These are phyloP conservation scores for Sinodicranocentrus sp. DNA, from an alignment of 2,888 invertebrate species.

Conservation along the genomic window DNA sequence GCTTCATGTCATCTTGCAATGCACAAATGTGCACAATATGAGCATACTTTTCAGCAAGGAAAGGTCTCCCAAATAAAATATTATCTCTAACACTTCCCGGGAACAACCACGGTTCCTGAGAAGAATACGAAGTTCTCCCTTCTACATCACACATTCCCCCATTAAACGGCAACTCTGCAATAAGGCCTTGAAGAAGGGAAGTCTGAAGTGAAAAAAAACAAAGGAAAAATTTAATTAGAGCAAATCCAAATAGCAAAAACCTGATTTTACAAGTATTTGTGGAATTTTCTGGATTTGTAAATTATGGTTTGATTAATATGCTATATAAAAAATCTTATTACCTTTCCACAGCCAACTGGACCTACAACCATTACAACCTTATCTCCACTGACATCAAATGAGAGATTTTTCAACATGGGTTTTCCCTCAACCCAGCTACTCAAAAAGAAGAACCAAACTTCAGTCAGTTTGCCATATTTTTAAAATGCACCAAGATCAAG, in stretches of 20 bases:
- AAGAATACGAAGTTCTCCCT: conserved; percentile 71
- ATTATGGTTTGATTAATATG: no score
- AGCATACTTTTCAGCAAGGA: conserved; percentile 53
- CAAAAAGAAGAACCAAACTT: no score
- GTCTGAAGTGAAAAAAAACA: conserved; percentile 65
- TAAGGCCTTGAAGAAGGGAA: conserved; percentile 70
- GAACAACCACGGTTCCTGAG: conserved; percentile 76
- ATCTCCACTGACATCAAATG: conserved; percentile 63
- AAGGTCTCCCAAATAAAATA: conserved; percentile 78
- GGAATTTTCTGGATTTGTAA: no score
- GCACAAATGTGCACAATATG: conserved; percentile 80
- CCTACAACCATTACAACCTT: conserved; percentile 70
- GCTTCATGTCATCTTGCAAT: conserved; percentile 79
- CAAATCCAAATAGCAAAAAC: no score
- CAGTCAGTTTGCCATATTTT: no score
- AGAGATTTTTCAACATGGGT: conserved; percentile 54
- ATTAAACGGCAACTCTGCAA: conserved; percentile 70
- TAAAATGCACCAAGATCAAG: no score
- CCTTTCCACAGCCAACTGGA: conserved; percentile 67
- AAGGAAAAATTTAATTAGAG: no score
- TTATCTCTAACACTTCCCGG: conserved; percentile 81
- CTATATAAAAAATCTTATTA: no score
- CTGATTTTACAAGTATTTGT: no score
- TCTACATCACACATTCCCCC: conserved; percentile 66
- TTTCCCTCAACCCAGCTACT: conserved; percentile 65